Evolutionary conservation across 1,140 invertebrate genomes (phyloP).

Genomic region (Euborellia annulipes): DNA sequence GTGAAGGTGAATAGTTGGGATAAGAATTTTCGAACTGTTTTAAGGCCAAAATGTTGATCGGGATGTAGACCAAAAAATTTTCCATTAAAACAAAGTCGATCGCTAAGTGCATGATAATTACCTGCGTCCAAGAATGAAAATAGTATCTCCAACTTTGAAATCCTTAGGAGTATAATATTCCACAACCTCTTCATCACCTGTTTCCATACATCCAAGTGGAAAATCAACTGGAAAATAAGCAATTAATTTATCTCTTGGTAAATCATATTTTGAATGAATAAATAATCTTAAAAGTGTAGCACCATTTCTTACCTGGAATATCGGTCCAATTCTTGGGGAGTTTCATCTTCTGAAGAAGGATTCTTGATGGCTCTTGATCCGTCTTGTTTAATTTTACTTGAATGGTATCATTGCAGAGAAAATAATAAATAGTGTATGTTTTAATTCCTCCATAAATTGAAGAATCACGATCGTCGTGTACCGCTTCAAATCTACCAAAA

Average conservation of each 20-base stretch:
- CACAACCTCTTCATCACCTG: slow-evolving; percentile 45
- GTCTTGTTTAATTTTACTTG: slow-evolving; percentile 51
- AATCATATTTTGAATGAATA: too few species aligned
- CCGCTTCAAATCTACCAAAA: slow-evolving; percentile 58
- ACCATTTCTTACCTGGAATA: slow-evolving; percentile 30
- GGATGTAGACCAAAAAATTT: too few species aligned
- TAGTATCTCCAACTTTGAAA: slow-evolving; percentile 37
- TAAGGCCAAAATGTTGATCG: too few species aligned
- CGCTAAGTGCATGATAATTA: too few species aligned
- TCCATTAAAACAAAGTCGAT: too few species aligned
- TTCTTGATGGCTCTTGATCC: slow-evolving; percentile 31
- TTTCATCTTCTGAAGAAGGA: slow-evolving; percentile 56
- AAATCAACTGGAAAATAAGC: slow-evolving; percentile 25
- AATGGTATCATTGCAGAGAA: slow-evolving; percentile 62
- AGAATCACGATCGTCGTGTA: slow-evolving; percentile 55
- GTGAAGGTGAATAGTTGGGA: too few species aligned
- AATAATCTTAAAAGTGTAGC: too few species aligned
- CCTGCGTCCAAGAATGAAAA: slow-evolving; percentile 14
- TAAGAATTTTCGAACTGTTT: too few species aligned
- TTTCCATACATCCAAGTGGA: slow-evolving; percentile 41
- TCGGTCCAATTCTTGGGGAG: slow-evolving; percentile 63
- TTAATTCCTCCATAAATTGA: slow-evolving; percentile 40
- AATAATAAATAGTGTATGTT: slow-evolving; percentile 52
- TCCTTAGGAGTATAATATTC: slow-evolving; percentile 62
- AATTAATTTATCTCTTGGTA: too few species aligned